Conservation (phyloP, 2,113 vertebrate species). For the Colossoma macropomum region DNA sequence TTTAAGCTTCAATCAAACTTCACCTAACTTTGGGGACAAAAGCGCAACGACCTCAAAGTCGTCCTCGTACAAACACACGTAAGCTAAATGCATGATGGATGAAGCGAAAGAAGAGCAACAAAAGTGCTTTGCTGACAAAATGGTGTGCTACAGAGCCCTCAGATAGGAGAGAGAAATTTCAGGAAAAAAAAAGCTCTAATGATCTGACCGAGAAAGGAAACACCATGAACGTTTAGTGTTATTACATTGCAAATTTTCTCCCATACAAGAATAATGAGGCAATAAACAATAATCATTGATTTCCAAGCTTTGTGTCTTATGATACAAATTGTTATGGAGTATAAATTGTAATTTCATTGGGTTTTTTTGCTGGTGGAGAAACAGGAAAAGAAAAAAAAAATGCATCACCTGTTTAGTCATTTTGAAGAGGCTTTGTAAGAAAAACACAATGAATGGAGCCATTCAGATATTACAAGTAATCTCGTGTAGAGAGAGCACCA, state of each 20-base stretch:
- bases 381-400: neutral
- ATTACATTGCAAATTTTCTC: neutral
- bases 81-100: neutral
- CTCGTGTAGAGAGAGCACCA: neutral
- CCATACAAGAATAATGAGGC: neutral
- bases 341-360: constrained; percentile 1
- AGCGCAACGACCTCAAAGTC: neutral
- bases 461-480: neutral
- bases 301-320: neutral
- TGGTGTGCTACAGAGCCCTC: neutral
- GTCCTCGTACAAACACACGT: neutral
- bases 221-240: neutral
- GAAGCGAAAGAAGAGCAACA: neutral
- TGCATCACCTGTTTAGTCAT: neutral
- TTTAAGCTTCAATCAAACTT: neutral
- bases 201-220: neutral
- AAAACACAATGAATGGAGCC: neutral
- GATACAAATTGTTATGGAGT: neutral
- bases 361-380: neutral
- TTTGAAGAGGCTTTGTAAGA: neutral
- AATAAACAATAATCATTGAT: constrained; percentile 28
- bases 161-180: neutral
- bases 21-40: neutral
- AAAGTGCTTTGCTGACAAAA: neutral
- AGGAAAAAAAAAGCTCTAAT: neutral